Conservation (phyloP, 2,113 vertebrate species). For the Salvelinus fontinalis region DNA sequence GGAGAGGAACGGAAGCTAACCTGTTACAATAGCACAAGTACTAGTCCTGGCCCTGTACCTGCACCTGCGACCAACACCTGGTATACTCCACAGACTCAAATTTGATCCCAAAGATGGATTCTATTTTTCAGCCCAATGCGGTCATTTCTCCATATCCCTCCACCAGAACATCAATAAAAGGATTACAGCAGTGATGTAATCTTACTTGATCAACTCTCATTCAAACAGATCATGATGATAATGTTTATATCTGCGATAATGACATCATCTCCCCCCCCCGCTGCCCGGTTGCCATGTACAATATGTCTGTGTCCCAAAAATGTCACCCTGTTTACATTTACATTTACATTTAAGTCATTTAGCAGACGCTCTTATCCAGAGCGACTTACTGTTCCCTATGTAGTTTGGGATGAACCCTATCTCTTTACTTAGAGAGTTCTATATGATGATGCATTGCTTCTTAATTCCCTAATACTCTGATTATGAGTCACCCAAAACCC, state of each 20-base stretch:
- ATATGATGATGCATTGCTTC: constrained; percentile 10
- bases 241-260: neutral
- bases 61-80: constrained; percentile 45
- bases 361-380: no score
- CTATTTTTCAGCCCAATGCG: neutral
- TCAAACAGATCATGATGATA: neutral
- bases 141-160: no score
- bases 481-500: neutral
- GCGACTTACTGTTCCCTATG: no score
- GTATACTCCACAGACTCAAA: neutral
- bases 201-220: neutral
- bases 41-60: constrained; percentile 39
- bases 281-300: neutral
- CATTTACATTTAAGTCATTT: no score
- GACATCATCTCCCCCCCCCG: constrained; percentile 27
- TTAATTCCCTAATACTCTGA: constrained; percentile 4
- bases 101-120: neutral
- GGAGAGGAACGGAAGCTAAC: no score
- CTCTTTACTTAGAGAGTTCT: no score
- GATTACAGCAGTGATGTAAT: neutral
- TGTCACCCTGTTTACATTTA: no score
- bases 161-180: neutral
- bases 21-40: neutral
- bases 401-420: neutral
- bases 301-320: neutral